Evolutionary conservation across 2,888 invertebrate species (phyloP), one percentile per base, ranked within the genome.

Genomic region (Dicranocentrus wangi): DNA sequence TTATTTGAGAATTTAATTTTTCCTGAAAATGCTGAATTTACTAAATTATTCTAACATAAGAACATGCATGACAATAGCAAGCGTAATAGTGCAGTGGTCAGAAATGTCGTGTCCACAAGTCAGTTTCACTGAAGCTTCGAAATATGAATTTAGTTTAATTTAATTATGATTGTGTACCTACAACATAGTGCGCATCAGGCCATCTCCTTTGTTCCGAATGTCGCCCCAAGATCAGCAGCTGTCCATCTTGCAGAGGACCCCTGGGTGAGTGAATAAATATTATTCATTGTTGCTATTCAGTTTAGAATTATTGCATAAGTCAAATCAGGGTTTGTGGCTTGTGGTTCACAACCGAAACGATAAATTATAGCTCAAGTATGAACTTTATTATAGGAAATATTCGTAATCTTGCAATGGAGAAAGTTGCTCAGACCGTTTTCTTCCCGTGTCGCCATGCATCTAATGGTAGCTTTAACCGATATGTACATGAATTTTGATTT

Each of bases 391-490:
- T 69, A 93, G 94, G 94, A 81, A 98, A 98, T 89, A 99, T 99
- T 87, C 92, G 99, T 85, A 99, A 99, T 90, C 91, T 99, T 88
- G 99, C 98, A 39, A 98, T 99, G 98, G 99, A 99, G 89, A 99
- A 99, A 90, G 98, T 99, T 43, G 99, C 99, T 51, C 95, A 95
- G 87, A 98, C 97, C 87, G 96, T 99, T 61, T 95, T 96, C 93
- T 99, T 99, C 88, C 99, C 99, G 0, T 99, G 99, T 91, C 98
- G 98, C 90, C 99, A 98, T 91, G 95, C 96, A 75, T 94, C 94
- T 86, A 96, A 96, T 84, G 99, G 78, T 78, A 71, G n/a, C n/a
- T n/a, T n/a, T n/a, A n/a, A n/a, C n/a, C n/a, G n/a, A n/a, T n/a
- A n/a, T n/a, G n/a, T n/a, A n/a, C n/a, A n/a, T n/a, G n/a, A n/a